phyloP scores from a whole-genome alignment of 2,113 vertebrate genomes.

The Sterna hirundo region DNA sequence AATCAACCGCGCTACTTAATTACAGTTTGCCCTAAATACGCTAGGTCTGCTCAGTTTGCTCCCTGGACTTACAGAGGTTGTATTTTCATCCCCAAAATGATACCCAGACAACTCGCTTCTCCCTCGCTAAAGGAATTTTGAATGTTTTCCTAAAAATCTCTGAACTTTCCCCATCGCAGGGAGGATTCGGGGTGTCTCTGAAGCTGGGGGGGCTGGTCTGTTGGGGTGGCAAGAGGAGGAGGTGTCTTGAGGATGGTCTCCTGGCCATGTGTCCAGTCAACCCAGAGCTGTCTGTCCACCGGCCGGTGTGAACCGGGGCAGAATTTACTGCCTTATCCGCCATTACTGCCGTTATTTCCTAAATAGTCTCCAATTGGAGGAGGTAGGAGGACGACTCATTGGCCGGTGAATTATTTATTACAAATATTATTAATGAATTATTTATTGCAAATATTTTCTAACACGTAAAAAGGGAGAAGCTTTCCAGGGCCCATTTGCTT shows the following conservation, averaged over 20 bases:
- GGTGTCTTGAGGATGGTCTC: neutral
- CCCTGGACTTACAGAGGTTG: neutral
- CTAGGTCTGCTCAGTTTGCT: neutral
- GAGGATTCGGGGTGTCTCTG: neutral
- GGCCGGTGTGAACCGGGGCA: neutral
- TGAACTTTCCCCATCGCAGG: neutral
- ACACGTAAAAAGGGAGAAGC: neutral
- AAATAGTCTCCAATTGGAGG: neutral
- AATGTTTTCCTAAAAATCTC: neutral
- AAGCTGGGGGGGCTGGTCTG: accelerated
- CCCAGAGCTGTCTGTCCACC: neutral
- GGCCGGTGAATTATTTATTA: constrained; percentile 43
- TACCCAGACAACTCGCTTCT: neutral
- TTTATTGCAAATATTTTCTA: constrained; percentile 30
- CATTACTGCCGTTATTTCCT: neutral
- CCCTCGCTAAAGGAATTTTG: neutral
- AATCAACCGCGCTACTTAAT: neutral
- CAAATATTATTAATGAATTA: constrained; percentile 52
- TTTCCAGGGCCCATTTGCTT: neutral
- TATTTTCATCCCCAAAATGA: neutral
- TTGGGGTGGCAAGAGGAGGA: neutral
- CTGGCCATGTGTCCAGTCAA: neutral
- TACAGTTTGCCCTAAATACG: neutral
- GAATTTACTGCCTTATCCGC: neutral
- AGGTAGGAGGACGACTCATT: neutral